Evolutionary conservation across 2,797 vertebrate genomes (phyloP), one percentile per base, ranked within the genome.

Genomic region (Choloepus didactylus): DNA sequence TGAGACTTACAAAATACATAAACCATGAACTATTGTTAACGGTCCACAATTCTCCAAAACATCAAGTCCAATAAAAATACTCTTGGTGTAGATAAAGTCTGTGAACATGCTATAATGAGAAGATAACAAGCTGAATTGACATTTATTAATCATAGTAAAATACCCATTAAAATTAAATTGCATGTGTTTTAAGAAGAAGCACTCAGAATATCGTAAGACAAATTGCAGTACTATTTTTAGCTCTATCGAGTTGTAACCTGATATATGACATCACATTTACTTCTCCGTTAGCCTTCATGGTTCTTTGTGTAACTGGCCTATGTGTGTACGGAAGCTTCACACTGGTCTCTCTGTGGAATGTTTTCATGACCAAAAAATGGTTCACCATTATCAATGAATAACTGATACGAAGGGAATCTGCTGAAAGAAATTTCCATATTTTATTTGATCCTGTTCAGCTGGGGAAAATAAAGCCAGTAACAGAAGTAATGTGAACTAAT

Each of bases 81-180:
- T 81, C 66, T 76, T 44, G 46, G n/a, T 23, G 1, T 59, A 93
- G 59, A 90, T 96, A 95, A 92, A 83, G 80, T 81, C 66, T 76
- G 25, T 87, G 56, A 93, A 67, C 91, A 87, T 5, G 38, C 5
- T 62, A 69, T 72, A 41, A 91, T 60, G n/a, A 35, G 54, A 80
- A 91, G 80, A 95, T 91, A 95, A 82, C 41, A 94, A 0, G 1
- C 56, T 49, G 79, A 81, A 49, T 11, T 77, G 90, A 95, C 70
- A 73, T 96, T 97, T 96, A 95, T 95, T 93, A 83, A 94, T 94
- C 91, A 87, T 70, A 81, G 59, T 95, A 96, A 97, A 95, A 85
- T 77, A 67, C 1, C 83, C 88, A 94, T 94, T 94, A 96, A 87
- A 96, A 87, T 83, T 64, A 91, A 93, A 59, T 81, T 87, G 84